A percentile compares a stretch with the other conserved stretches of the same genome.
Conservation (phyloP, 2,888 invertebrate genomes). For the Lissonota sp. region DNA sequence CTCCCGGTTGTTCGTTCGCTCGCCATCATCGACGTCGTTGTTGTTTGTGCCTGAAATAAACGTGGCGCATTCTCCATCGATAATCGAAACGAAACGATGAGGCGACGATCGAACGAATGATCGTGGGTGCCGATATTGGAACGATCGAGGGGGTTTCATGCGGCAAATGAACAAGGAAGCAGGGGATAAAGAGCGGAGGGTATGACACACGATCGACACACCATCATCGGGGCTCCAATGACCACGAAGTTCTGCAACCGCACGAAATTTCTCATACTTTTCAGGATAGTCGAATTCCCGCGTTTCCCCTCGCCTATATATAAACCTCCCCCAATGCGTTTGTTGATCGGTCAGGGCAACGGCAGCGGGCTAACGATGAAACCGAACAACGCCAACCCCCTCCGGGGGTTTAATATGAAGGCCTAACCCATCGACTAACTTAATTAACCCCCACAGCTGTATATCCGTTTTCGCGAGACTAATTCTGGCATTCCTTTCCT, state of each 20-base stretch:
- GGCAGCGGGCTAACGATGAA: slow-evolving; percentile 3
- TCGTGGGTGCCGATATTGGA: not conserved
- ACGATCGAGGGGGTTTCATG: not conserved
- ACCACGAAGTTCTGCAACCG: slow-evolving; percentile 21
- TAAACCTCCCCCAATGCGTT: slow-evolving; percentile 19
- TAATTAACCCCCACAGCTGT: slow-evolving; percentile 43
- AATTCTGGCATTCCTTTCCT: too few relatives aligned
- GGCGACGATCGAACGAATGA: not conserved
- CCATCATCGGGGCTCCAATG: slow-evolving; percentile 37
- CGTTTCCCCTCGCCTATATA: too few relatives aligned
- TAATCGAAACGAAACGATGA: slow-evolving; percentile 59
- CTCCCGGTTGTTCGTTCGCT: not conserved
- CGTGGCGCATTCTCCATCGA: slow-evolving; percentile 41
- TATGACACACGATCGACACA: not conserved
- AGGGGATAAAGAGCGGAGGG: slow-evolving; percentile 5
- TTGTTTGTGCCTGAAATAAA: slow-evolving; percentile 42
- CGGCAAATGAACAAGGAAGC: not conserved
- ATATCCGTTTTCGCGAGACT: not conserved
- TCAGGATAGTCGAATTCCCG: too few relatives aligned
- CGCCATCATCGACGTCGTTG: not conserved
- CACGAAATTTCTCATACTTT: slow-evolving; percentile 30
- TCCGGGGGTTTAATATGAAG: slow-evolving; percentile 41
- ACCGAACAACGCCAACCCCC: slow-evolving; percentile 35
- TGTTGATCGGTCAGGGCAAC: slow-evolving; percentile 40
- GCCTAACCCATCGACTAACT: slow-evolving; percentile 50